phyloP scores from a whole-genome alignment of 2,113 vertebrate species.

The Helogale parvula region DNA sequence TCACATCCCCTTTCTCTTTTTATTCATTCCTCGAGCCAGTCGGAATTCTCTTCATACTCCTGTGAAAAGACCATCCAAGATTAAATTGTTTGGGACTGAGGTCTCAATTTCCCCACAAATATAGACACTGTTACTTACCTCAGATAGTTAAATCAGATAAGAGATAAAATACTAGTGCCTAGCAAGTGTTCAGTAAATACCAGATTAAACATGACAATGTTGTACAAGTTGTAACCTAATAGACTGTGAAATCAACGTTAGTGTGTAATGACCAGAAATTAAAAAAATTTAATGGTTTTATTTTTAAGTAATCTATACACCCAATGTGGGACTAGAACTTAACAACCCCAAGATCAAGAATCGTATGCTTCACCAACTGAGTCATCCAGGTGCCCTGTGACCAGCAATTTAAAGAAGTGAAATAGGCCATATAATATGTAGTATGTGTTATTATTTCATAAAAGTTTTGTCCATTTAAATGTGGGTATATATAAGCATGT shows the following conservation, averaged over 20 bases:
- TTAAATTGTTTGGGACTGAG: neutral
- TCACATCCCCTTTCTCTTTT: neutral
- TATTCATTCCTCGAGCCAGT: neutral
- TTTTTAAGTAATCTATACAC: neutral
- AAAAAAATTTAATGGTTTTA: neutral
- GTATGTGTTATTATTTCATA: neutral
- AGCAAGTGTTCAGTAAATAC: neutral
- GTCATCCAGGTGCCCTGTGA: neutral
- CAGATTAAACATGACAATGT: neutral
- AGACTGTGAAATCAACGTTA: constrained; percentile 36
- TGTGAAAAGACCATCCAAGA: neutral
- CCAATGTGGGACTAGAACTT: neutral
- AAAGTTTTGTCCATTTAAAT: neutral
- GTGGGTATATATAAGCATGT: neutral
- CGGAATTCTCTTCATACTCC: neutral
- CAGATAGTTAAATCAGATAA: neutral
- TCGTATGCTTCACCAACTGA: neutral
- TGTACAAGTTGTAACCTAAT: neutral
- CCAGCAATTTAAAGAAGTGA: neutral
- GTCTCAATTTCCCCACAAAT: neutral
- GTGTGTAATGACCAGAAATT: neutral
- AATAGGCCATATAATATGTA: neutral
- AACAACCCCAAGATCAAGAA: neutral
- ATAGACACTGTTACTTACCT: neutral
- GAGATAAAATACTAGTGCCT: neutral